Percentiles rank a stretch among this genome's conserved stretches.
phyloP scores from a whole-genome alignment of 2,888 invertebrate genomes.

The Ecliptopera silaceata region DNA sequence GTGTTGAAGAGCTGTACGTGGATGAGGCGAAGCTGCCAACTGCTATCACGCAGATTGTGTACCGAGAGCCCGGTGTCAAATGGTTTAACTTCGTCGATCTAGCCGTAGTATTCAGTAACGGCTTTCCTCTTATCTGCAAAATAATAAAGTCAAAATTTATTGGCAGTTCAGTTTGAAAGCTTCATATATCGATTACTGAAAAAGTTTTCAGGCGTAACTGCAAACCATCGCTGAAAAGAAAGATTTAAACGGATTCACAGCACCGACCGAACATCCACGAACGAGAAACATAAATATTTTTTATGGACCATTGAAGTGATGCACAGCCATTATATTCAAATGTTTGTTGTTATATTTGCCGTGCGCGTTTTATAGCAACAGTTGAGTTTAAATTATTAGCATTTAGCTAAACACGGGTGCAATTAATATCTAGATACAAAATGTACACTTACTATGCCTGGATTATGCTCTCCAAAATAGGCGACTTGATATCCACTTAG shows the following conservation, averaged over 20 bases:
- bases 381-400: conserved; percentile 53
- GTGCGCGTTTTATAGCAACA: conserved; percentile 58
- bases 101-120: conserved; percentile 86
- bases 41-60: conserved; percentile 94
- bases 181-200: conserved; percentile 42
- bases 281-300: conserved; percentile 80
- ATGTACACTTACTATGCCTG: conserved; percentile 77
- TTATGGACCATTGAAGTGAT: conserved; percentile 82
- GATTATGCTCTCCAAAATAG: conserved; percentile 86
- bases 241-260: conserved; percentile 73
- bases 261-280: conserved; percentile 66
- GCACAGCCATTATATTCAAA: conserved; percentile 80
- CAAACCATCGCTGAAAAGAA: conserved; percentile 59
- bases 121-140: conserved; percentile 88
- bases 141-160: conserved; percentile 33
- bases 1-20: conserved; percentile 63
- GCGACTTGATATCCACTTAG: conserved; percentile 93
- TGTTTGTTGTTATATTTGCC: conserved; percentile 74
- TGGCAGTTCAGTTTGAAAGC: conserved; percentile 25
- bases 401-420: conserved; percentile 47
- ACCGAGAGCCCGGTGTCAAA: conserved; percentile 90
- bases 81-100: conserved; percentile 89
- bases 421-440: conserved; percentile 33
- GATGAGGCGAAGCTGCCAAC: conserved; percentile 86
- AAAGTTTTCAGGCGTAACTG: conserved; percentile 51